A percentile compares a stretch with the other conserved stretches of the same genome.
Evolutionary conservation across 2,113 vertebrate genomes (phyloP).

Genomic region (Trematocara variabile): DNA sequence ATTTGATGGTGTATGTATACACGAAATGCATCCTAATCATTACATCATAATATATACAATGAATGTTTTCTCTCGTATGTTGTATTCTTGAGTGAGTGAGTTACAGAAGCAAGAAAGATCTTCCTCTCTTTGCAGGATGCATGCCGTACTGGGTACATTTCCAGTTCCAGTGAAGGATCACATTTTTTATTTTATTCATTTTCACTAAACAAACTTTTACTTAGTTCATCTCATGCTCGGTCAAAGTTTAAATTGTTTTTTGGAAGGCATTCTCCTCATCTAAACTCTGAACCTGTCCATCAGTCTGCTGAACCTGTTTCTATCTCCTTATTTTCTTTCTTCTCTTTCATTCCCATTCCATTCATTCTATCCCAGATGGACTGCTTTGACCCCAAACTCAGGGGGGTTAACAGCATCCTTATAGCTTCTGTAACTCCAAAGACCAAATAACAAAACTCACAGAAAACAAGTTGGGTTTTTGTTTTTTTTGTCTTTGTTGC

Average conservation of each 20-base stretch:
- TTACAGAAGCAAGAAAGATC: not conserved
- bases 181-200: not conserved
- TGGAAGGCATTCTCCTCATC: not conserved
- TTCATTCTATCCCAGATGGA: conserved; percentile 25
- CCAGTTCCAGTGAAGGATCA: not conserved
- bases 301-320: not conserved
- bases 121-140: not conserved
- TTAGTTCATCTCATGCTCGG: not conserved
- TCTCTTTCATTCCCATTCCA: not conserved
- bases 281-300: conserved; percentile 2
- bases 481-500: not conserved
- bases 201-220: not conserved
- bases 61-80: not conserved
- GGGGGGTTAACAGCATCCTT: conserved; percentile 45
- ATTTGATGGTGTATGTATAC: not conserved
- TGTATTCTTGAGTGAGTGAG: not conserved
- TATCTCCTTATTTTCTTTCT: not conserved
- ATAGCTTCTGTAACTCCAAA: conserved; percentile 3
- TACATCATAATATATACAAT: not conserved
- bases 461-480: not conserved
- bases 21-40: not conserved
- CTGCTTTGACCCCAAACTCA: conserved; percentile 15
- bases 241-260: conserved; percentile 40
- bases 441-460: not conserved
- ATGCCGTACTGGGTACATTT: not conserved